Evolutionary conservation across 2,113 vertebrate species (phyloP).

Genomic region (Gnathonemus longibarbis): DNA sequence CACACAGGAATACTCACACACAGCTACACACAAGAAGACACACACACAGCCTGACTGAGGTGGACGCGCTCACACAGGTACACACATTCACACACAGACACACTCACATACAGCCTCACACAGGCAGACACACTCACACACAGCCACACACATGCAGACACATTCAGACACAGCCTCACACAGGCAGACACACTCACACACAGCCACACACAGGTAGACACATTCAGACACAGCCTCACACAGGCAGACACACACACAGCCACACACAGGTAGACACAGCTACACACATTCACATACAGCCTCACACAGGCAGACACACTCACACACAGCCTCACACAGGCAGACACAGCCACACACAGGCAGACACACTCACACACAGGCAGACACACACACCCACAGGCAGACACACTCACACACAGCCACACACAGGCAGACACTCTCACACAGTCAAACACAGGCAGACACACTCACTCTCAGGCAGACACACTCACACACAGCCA

Average conservation of each 20-base stretch:
- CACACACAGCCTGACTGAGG: neutral
- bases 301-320: neutral
- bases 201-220: too few relatives aligned
- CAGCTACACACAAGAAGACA: neutral
- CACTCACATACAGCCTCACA: neutral
- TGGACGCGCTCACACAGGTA: neutral
- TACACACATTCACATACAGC: neutral
- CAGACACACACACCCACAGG: too few relatives aligned
- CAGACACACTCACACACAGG: neutral
- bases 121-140: neutral
- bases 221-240: too few relatives aligned
- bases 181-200: too few relatives aligned
- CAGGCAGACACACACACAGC: neutral
- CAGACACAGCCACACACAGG: neutral
- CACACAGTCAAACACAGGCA: too few relatives aligned
- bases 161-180: neutral
- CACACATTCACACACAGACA: neutral
- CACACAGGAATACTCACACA: neutral
- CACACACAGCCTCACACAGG: neutral
- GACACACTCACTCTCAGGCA: neutral
- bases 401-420: neutral
- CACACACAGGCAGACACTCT: neutral
- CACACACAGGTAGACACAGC: neutral
- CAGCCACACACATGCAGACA: neutral
- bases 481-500: neutral